Base-by-base conservation (phyloP, 2,888 invertebrate genomes). In the Sabellastarte sp. region DNA sequence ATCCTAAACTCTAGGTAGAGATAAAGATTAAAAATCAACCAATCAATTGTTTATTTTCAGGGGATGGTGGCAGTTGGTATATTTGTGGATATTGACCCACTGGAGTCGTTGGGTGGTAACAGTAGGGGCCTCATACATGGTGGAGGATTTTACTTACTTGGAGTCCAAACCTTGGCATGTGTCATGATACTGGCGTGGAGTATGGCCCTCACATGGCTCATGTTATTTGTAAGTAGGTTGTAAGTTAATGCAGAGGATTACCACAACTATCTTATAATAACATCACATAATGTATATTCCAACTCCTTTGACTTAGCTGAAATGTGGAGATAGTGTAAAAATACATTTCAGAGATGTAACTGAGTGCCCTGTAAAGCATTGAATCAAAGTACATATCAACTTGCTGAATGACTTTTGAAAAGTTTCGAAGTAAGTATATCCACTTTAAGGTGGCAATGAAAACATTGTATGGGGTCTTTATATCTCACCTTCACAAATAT, bases 41-140 rank as follows among this genome's bases (percentile, higher is more conserved):
- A n/a, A n/a, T n/a, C n/a, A n/a, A n/a, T n/a, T n/a, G n/a, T n/a
- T n/a, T n/a, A 41, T 15, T 41, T 65, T 1, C 63, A 80, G 93
- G 93, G 95, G 5, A 90, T 93, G 28, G 65, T 93, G 26, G 92
- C 93, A 0, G 93, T 95, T 0, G 95, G 95, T 0, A 85, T 95
- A 0, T 95, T 95, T 79, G 94, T 60, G 3, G 41, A 50, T 63
- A 89, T 92, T 80, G 94, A 95, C 0, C 66, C 72, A 2, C 59
- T 94, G 0, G 86, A 94, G 80, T 87, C 89, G 51, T 91, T 93
- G 0, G 94, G 94, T 0, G 88, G 87, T 2, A 85, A 84, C 3
- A 72, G 80, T 41, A 74, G 77, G 50, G 87, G 86, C 0, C 73
- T 86, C n/a, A 81, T 86, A 63, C 84, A 85, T 74, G 86, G 94